phyloP scores from a whole-genome alignment of 1,140 invertebrate species.

The Chironomus tepperi region DNA sequence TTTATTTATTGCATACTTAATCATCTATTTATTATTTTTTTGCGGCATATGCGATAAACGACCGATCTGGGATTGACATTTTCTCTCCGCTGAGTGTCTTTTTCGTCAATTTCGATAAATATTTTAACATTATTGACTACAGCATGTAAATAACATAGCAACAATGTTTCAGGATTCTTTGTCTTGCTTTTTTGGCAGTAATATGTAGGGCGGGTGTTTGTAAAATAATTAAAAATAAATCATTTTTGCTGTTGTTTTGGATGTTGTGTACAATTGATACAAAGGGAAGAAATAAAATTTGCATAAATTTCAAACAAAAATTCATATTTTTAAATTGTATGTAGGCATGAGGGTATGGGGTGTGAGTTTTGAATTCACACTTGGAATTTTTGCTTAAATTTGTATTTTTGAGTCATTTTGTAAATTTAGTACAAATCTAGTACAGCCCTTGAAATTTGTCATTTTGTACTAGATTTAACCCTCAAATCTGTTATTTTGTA shows the following conservation, averaged over 20 bases:
- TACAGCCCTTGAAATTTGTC: too few species aligned
- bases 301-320: not conserved
- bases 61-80: conserved; percentile 12
- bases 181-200: too few species aligned
- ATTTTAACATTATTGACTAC: not conserved
- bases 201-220: too few species aligned
- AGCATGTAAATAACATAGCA: not conserved
- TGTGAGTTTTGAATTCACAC: too few species aligned
- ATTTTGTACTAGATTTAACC: too few species aligned
- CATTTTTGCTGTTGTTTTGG: not conserved
- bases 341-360: too few species aligned
- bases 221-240: not conserved
- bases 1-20: conserved; percentile 10
- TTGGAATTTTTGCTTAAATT: too few species aligned
- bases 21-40: conserved; percentile 14
- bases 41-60: conserved; percentile 11
- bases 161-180: not conserved
- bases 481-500: too few species aligned
- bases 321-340: too few species aligned
- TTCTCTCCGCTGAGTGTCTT: not conserved
- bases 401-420: too few species aligned
- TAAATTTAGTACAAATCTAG: too few species aligned
- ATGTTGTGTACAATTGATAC: not conserved
- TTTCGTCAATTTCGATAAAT: not conserved
- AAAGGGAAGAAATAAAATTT: not conserved